Conservation (phyloP, 1,140 invertebrate species). For the Aethina tumida region DNA sequence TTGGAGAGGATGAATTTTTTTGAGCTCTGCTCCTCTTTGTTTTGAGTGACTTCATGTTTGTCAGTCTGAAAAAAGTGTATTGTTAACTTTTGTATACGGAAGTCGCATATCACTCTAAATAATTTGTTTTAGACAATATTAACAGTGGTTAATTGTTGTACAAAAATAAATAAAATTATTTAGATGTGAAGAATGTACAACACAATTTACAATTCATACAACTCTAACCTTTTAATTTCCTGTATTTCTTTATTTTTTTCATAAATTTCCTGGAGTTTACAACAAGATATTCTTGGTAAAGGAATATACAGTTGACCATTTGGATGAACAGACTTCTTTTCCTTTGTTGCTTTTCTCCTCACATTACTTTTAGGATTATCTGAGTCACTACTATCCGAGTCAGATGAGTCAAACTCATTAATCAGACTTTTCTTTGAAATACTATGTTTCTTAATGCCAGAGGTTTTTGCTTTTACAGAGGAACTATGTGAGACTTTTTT, state of each 20-base stretch:
- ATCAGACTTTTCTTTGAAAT: constrained; percentile 6
- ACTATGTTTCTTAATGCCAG: constrained; percentile 6
- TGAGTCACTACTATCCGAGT: constrained; percentile 5
- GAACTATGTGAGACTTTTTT: constrained; percentile 1
- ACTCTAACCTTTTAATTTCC: constrained; percentile 23
- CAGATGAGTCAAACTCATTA: constrained; percentile 15
- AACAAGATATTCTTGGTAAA: constrained; percentile 18
- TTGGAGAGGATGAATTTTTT: constrained; percentile 10
- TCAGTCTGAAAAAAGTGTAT: not conserved
- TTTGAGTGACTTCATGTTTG: not conserved
- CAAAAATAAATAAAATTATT: constrained; percentile 6
- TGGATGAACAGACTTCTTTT: constrained; percentile 19
- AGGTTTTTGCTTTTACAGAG: constrained; percentile 3
- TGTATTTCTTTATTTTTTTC: constrained; percentile 15
- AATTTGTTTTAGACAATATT: constrained; percentile 6
- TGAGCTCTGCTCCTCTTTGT: constrained; percentile 1
- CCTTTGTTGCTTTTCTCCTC: not conserved
- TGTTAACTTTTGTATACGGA: too few species aligned
- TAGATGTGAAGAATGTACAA: constrained; percentile 4
- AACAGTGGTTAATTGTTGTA: constrained; percentile 7
- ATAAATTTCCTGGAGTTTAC: constrained; percentile 22
- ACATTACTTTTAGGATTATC: constrained; percentile 6
- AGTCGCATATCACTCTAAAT: not conserved
- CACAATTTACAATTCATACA: too few species aligned
- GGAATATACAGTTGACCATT: constrained; percentile 14